Base-by-base conservation (phyloP, 2,888 invertebrate genomes). In the Graphium colonna region DNA sequence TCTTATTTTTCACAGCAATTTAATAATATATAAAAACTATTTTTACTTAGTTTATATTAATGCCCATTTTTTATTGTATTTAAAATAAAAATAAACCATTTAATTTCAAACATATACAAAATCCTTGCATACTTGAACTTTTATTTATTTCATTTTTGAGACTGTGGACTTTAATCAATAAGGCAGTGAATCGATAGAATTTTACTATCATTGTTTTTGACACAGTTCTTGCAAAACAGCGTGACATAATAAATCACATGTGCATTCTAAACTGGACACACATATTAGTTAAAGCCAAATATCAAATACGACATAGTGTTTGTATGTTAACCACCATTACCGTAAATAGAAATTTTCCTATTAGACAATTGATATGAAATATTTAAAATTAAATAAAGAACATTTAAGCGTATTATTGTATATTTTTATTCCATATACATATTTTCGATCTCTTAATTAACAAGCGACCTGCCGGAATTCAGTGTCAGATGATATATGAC, bases 401-500 rank as follows among this genome's bases (percentile, higher is more conserved):
- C 31, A 12, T 36, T 36, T 9, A 7, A 36, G 12, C 3, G 4
- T 36, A 36, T 36, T 12, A 36, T 36, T 21, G n/a, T 36, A 9
- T n/a, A 36, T 41, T 10, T 7, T 1, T n/a, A 18, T 41, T 12
- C n/a, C 28, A 15, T 43, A 15, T 13, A 15, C 13, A 28, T 43
- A 43, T 40, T 1, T 40, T 40, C 15, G 16, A 40, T 50, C 18
- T 33, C 18, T 33, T 36, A 50, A 40, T 40, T 40, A 17, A 48
- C 40, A 17, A 8, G 31, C n/a, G 39, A 40, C 45, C n/a, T 46
- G 46, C 52, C 52, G 36, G 46, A 52, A 52, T 52, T 40, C 41
- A 17, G 39, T 39, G 44, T 5, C 17, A 10, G 41, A 46, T 52
- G 46, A 42, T 52, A 21, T 21, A 52, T 18, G 33, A 39, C 41